Conservation (phyloP, 2,888 invertebrate genomes). For the Trachelus iudaicus region DNA sequence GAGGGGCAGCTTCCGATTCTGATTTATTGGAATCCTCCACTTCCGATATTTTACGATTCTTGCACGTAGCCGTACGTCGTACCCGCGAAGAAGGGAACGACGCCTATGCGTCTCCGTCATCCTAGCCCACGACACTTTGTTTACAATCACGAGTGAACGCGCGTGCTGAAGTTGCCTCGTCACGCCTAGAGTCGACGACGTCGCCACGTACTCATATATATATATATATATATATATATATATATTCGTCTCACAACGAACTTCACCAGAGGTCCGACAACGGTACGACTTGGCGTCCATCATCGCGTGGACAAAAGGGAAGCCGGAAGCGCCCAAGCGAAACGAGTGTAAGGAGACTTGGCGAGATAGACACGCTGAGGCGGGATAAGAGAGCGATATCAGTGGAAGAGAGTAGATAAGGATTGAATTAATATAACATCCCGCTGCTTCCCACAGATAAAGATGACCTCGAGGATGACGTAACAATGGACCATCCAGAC, state of each 20-base stretch:
- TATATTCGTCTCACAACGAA: constrained; percentile 2
- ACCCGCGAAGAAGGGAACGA: neutral
- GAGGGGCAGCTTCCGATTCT: constrained; percentile 60
- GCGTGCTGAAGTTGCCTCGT: neutral
- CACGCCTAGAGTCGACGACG: constrained; percentile 1
- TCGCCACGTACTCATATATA: neutral
- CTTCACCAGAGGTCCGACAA: neutral
- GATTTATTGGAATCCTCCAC: constrained; percentile 61
- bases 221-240: neutral
- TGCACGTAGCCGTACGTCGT: constrained; percentile 33
- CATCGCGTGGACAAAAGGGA: neutral
- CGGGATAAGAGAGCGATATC: constrained; percentile 7
- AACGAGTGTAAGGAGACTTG: constrained; percentile 9
- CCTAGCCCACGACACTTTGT: neutral
- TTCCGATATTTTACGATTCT: constrained; percentile 57
- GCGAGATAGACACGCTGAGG: neutral
- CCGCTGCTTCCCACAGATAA: constrained; percentile 16
- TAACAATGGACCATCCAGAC: constrained; percentile 45
- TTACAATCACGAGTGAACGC: constrained; percentile 21
- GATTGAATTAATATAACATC: constrained; percentile 5
- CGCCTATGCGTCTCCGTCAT: neutral
- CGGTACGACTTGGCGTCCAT: neutral
- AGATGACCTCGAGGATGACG: constrained; percentile 39
- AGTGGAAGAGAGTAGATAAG: neutral
- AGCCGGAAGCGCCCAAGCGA: constrained; percentile 3